A percentile compares a stretch with the other conserved stretches of the same genome.
Evolutionary conservation across 2,113 vertebrate species (phyloP).

Genomic region (Albula goreensis): DNA sequence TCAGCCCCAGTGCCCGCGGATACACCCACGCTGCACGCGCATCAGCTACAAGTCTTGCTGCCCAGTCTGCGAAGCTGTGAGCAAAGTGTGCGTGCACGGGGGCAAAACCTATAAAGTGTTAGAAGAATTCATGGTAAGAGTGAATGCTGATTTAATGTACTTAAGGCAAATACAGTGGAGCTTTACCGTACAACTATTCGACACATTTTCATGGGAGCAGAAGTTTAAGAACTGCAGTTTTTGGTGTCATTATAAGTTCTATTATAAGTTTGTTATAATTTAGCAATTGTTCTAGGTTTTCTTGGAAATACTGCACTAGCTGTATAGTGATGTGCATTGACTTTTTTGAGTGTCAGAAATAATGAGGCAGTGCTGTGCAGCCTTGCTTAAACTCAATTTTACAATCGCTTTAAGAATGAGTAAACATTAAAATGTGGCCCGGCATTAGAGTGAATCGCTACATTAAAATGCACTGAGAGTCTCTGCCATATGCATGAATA

Average conservation of each 20-base stretch:
- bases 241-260: no score
- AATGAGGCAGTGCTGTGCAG: no score
- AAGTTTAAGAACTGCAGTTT: no score
- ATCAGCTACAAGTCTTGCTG: constrained; percentile 68
- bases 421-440: not conserved
- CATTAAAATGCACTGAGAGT: not conserved
- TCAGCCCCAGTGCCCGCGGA: constrained; percentile 67
- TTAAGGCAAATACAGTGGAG: not conserved
- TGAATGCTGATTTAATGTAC: not conserved
- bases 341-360: no score
- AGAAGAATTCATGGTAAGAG: constrained; percentile 76
- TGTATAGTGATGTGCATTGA: no score
- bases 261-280: no score
- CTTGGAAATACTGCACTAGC: no score
- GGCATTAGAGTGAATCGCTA: not conserved
- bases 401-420: no score
- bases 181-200: no score
- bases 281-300: no score
- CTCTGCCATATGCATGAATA: not conserved
- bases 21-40: constrained; percentile 72
- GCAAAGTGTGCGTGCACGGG: constrained; percentile 66
- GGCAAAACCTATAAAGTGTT: constrained; percentile 68
- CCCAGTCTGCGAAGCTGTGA: constrained; percentile 70
- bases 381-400: no score
- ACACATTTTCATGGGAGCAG: no score